phyloP scores from a whole-genome alignment of 2,113 vertebrate species.

The Rallus limicola region DNA sequence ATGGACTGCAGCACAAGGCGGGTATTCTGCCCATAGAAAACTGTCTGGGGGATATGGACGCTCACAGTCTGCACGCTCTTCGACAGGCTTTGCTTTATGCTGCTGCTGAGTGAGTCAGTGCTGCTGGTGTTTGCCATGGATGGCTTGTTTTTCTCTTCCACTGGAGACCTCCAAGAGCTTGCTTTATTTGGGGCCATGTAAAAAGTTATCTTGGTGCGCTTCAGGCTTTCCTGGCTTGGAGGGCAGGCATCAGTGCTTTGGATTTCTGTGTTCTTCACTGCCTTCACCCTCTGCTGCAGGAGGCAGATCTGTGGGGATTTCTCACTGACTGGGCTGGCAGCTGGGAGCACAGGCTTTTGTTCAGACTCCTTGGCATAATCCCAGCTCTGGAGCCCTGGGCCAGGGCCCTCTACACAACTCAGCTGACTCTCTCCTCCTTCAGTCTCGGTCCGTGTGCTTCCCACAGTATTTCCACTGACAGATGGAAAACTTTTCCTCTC shows the following conservation, averaged over 20 bases:
- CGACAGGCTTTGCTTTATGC: background rate
- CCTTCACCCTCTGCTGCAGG: conserved; percentile 30
- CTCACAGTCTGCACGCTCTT: conserved; percentile 28
- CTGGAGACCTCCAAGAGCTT: background rate
- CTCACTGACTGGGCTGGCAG: background rate
- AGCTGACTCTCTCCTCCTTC: background rate
- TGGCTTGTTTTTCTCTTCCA: background rate
- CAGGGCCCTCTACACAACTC: background rate
- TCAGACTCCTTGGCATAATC: background rate
- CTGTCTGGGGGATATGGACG: conserved; percentile 75
- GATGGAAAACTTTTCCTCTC: background rate
- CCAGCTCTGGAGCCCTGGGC: background rate
- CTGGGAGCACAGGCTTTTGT: background rate
- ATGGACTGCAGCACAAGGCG: conserved; percentile 72
- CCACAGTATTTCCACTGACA: background rate
- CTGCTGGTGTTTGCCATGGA: background rate
- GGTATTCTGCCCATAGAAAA: conserved; percentile 78
- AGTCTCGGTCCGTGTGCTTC: background rate
- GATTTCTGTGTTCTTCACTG: conserved; percentile 56
- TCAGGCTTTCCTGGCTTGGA: conserved; percentile 61
- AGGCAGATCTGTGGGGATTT: background rate
- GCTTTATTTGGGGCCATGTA: conserved; percentile 65
- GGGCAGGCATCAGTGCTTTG: background rate
- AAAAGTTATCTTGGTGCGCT: conserved; percentile 77
- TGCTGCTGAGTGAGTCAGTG: background rate